Evolutionary conservation across 2,888 invertebrate genomes (phyloP), one percentile per base, ranked within the genome.

Genomic region (Polydrusus cervinus): DNA sequence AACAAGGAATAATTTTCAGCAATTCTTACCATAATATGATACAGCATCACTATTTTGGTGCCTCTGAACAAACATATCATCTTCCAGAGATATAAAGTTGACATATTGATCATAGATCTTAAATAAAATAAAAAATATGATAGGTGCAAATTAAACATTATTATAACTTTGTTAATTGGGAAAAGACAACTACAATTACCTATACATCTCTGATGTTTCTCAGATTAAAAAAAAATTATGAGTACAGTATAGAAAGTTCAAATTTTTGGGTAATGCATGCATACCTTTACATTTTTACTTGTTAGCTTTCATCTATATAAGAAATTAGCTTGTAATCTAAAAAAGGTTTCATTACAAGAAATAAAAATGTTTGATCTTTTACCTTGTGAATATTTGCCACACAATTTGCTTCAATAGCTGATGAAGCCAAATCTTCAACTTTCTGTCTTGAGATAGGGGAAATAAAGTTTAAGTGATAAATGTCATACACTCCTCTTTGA

Each of bases 31-130:
- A 89, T 98, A 98, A 87, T 98, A 99, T 0, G 98, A 97, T 75
- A 98, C 89, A 49, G 92, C 87, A 82, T 97, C 97, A 82, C 95
- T 95, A 84, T 96, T 95, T 86, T 97, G 97, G 87, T 98, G 97
- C 84, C 96, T 93, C 83, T 98, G 89, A 69, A 96, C 92, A 88
- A 99, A 99, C 87, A 99, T 91, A 86, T 99, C 98, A 88, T 99
- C 98, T 89, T 99, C 99, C 79, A 99, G 89, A 60, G 97, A 95
- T 81, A 99, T 98, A 84, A 99, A 99, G 88, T 99, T 99, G 69
- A 99, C 90, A 90, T 99, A 99, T 88, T 99, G 99, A 87, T 99
- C 99, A 88, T 93, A 98, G 13, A 99, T 91, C 92, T 92, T 81
- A 20, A 88, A 82, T 65, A 71, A 57, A 43, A 20, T 3, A 20